Evolutionary conservation across 2,888 invertebrate species (phyloP), one percentile per base, ranked within the genome.

Genomic region (Apeira syringaria): DNA sequence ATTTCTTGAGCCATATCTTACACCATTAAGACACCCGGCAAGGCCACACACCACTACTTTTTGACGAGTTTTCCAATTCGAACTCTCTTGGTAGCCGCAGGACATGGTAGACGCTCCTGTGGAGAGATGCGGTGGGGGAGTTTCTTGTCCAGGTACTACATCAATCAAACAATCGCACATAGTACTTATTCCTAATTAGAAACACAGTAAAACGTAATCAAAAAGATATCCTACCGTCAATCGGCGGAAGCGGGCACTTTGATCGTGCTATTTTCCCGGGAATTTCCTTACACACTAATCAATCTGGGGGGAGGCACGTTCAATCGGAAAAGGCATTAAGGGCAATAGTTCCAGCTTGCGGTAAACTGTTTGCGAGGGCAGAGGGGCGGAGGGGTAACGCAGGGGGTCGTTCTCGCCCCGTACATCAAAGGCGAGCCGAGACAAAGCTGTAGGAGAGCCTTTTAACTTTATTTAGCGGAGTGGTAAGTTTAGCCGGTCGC

Each of bases 381-480:
- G 72, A 73, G 75, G 50, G 60, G 59, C 64, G 66, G 48, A 54
- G 57, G 53, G 31, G 43, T 41, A 36, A 43, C 39, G 34, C 30
- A 42, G 62, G 58, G 63, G 71, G 73, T 66, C 66, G 64, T 69
- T 70, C 72, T 68, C 68, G 65, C 63, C 64, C 68, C 67, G 75
- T 52, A 87, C 85, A 88, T 89, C 89, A 89, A 89, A 89, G 88
- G 87, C 76, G 78, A 69, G 72, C 71, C 86, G 85, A 88, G 88
- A 89, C 88, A 89, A 89, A 88, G 87, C 86, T 77, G 67, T 66
- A 84, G 80, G 84, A 87, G 87, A 87, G 87, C 87, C 88, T 89
- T 88, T 89, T 88, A 89, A 89, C 87, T 89, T 89, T 89, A 89
- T 89, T 89, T 88, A 88, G 87, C 87, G 75, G 85, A 89, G 89